phyloP scores from a whole-genome alignment of 2,113 vertebrate genomes.

The Callopanchax toddi region DNA sequence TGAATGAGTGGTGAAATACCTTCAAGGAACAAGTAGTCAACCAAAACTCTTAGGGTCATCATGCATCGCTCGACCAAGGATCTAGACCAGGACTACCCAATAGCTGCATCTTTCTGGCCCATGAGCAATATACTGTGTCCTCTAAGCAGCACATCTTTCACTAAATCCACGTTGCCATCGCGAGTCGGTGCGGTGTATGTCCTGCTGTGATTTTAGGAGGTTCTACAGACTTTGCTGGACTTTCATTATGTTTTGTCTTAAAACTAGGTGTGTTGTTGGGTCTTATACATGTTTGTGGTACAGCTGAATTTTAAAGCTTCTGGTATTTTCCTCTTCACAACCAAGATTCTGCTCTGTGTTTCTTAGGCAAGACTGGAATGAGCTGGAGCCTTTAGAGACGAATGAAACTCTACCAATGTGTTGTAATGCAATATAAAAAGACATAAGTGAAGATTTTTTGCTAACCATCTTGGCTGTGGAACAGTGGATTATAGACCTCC shows the following conservation, averaged over 20 bases:
- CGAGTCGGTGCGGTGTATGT: no score
- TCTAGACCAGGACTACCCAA: no score
- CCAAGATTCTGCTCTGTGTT: conserved; percentile 3
- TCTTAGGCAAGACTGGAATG: background rate
- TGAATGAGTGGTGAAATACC: no score
- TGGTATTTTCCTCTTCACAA: background rate
- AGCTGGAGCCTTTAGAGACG: conserved; percentile 7
- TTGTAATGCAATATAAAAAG: conserved; percentile 20
- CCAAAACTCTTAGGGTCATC: no score
- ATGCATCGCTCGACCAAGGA: no score
- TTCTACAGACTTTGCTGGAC: background rate
- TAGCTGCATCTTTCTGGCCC: no score
- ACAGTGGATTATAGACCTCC: conserved; percentile 54
- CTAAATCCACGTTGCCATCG: no score
- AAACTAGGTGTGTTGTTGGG: background rate
- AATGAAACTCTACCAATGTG: conserved; percentile 37
- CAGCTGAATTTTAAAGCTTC: background rate
- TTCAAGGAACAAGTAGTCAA: no score
- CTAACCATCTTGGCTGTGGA: conserved; percentile 33
- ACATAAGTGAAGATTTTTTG: conserved; percentile 26
- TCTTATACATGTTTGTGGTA: background rate
- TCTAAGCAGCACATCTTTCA: no score
- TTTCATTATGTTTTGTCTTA: background rate
- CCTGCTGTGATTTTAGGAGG: no score
- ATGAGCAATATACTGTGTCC: no score